A percentile compares a stretch with the other conserved stretches of the same genome.
Evolutionary conservation across 92 coral and sea anemone genomes (phyloP).

Genomic region (Heteractis magnifica): DNA sequence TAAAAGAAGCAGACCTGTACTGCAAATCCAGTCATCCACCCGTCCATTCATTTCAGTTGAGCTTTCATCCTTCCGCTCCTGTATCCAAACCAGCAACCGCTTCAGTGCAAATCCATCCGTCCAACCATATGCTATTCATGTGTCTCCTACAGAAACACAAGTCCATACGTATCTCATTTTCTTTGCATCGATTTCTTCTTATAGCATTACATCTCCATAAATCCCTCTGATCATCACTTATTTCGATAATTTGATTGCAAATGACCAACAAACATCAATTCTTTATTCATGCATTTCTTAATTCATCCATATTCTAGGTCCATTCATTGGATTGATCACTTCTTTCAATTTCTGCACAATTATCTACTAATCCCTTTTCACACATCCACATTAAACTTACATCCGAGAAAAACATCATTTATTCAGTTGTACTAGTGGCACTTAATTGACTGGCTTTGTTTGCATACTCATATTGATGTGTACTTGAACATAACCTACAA

Average conservation of each 20-base stretch:
- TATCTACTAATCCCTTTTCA: background rate
- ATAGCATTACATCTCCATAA: background rate
- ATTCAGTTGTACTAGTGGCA: background rate
- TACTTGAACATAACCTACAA: background rate
- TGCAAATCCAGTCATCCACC: background rate
- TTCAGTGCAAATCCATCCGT: background rate
- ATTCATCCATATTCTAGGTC: background rate
- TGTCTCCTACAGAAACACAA: no score
- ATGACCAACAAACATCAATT: background rate
- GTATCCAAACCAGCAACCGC: background rate
- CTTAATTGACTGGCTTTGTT: background rate
- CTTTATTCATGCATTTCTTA: background rate
- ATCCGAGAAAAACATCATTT: background rate
- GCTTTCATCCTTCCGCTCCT: background rate
- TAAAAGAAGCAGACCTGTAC: no score
- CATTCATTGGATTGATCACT: background rate
- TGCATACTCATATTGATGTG: background rate
- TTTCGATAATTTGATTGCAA: background rate
- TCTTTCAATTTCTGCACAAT: background rate
- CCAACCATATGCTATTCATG: no score
- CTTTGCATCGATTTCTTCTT: background rate
- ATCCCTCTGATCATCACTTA: background rate
- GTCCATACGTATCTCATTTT: background rate
- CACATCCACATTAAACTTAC: background rate
- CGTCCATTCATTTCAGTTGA: background rate